phyloP scores from a whole-genome alignment of 2,113 vertebrate genomes.

The Coptodon bakossiorum region DNA sequence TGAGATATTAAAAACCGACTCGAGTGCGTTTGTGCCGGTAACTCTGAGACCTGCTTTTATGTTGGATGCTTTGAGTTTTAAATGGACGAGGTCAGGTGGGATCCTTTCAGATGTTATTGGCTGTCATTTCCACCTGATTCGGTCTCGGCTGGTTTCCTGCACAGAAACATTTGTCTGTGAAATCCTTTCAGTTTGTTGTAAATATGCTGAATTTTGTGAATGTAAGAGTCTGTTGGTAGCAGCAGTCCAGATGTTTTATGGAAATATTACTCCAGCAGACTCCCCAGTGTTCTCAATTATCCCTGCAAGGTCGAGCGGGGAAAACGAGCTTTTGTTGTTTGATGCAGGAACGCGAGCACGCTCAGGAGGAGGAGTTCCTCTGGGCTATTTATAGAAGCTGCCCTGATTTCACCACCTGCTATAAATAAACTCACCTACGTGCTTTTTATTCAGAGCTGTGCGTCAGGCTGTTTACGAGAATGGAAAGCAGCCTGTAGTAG shows the following conservation, averaged over 20 bases:
- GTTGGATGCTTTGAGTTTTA: not conserved
- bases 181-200: not conserved
- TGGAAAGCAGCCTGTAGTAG: not conserved
- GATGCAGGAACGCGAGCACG: not conserved
- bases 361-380: conserved; percentile 23
- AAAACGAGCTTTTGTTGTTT: not conserved
- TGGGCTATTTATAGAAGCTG: conserved; percentile 30
- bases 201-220: not conserved
- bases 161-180: not conserved
- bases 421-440: conserved; percentile 18
- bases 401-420: conserved; percentile 23
- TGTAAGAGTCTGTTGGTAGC: not conserved
- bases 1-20: not conserved
- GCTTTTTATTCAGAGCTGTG: not conserved
- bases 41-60: not conserved
- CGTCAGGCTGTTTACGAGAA: not conserved
- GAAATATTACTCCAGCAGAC: not conserved
- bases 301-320: not conserved
- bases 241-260: not conserved
- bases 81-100: not conserved
- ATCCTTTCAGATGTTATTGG: not conserved
- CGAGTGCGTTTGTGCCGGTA: not conserved
- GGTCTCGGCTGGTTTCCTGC: not conserved
- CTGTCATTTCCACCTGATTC: not conserved
- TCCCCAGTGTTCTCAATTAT: not conserved